phyloP scores from a whole-genome alignment of 2,888 invertebrate species.

The Caenorhabditis doughertyi region DNA sequence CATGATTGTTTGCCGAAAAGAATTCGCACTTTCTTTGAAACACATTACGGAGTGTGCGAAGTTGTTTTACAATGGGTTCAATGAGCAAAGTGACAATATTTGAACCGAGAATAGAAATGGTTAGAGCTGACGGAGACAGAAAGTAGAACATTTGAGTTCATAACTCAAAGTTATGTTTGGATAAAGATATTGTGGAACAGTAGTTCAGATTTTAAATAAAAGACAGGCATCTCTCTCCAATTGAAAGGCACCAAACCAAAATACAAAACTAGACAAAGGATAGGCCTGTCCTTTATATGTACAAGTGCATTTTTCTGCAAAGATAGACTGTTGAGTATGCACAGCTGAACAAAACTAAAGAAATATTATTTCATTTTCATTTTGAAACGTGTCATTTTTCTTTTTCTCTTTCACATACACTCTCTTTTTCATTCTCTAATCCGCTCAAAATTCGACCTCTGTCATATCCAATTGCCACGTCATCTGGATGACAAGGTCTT shows the following conservation, averaged over 20 bases:
- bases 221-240: no score
- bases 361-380: not conserved
- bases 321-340: slow-evolving; percentile 16
- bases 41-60: not conserved
- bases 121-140: not conserved
- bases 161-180: no score
- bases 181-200: no score
- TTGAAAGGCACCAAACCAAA: no score
- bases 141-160: no score
- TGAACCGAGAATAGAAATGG: not conserved
- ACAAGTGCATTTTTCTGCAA: not conserved
- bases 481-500: slow-evolving; percentile 45
- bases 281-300: slow-evolving; percentile 4
- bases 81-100: slow-evolving; percentile 33
- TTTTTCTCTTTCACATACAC: slow-evolving; percentile 4
- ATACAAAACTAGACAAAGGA: no score
- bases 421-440: slow-evolving; percentile 14
- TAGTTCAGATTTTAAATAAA: no score
- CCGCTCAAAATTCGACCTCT: slow-evolving; percentile 51
- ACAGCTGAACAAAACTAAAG: slow-evolving; percentile 42
- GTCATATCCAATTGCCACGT: slow-evolving; percentile 47
- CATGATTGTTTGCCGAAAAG: slow-evolving; percentile 42
- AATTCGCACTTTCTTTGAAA: slow-evolving; percentile 42
- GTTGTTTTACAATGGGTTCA: slow-evolving; percentile 9
- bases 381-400: slow-evolving; percentile 25